A percentile compares a stretch with the other conserved stretches of the same genome.
These are phyloP conservation scores for Habrosyne pyritoides DNA, from an alignment of 2,888 invertebrate genomes.

Conservation along the genomic window DNA sequence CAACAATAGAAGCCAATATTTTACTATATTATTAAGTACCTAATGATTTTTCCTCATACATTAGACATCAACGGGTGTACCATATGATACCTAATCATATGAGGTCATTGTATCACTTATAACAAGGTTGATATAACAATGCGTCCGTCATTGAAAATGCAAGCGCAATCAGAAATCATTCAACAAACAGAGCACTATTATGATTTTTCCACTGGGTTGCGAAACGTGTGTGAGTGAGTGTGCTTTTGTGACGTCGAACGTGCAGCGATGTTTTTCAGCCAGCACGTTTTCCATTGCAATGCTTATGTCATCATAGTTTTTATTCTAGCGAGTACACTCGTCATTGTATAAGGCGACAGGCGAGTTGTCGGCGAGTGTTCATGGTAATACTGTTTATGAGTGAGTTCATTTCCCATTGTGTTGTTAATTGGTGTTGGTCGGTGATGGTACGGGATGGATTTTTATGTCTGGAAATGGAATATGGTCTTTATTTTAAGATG, in stretches of 20 bases:
- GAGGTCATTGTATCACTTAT: conserved; percentile 51
- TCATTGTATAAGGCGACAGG: conserved; percentile 56
- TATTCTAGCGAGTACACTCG: conserved; percentile 66
- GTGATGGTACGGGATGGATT: conserved; percentile 47
- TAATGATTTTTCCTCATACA: conserved; percentile 38
- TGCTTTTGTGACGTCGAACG: conserved; percentile 38
- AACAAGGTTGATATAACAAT: conserved; percentile 60
- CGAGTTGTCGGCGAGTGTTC: conserved; percentile 46
- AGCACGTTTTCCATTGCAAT: conserved; percentile 51
- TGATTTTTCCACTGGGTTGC: conserved; percentile 48
- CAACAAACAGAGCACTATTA: conserved; percentile 38
- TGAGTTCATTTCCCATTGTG: conserved; percentile 79
- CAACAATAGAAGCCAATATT: conserved; percentile 15
- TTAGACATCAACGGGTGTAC: conserved; percentile 70
- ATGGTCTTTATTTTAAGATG: conserved; percentile 33
- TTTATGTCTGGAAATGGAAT: conserved; percentile 29
- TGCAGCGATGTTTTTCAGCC: conserved; percentile 21
- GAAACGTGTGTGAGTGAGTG: conserved; percentile 47
- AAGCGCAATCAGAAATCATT: conserved; percentile 38
- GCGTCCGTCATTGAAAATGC: conserved; percentile 61
- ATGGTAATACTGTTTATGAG: conserved; percentile 63
- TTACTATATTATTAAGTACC: conserved; percentile 7
- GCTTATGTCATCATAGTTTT: conserved; percentile 65
- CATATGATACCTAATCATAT: conserved; percentile 40
- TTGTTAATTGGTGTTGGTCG: conserved; percentile 72